Evolutionary conservation across 2,113 vertebrate genomes (phyloP).

Genomic region (Dolichallabes microphthalmus): DNA sequence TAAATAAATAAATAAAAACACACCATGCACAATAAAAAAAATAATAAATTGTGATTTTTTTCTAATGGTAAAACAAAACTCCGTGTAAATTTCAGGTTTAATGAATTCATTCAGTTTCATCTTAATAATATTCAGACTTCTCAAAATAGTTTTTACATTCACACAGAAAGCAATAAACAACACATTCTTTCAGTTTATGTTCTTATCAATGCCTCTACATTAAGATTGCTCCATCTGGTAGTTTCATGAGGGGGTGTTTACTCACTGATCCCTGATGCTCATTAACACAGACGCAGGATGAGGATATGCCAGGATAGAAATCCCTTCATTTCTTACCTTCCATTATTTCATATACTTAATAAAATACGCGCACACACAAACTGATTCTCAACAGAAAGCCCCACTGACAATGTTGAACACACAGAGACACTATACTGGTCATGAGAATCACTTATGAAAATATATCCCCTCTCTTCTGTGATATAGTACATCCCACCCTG

Average conservation of each 20-base stretch:
- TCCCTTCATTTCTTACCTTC: not conserved
- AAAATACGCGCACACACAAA: not conserved
- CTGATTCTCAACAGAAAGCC: constrained; percentile 27
- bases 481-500: constrained; percentile 25
- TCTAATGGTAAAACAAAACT: not conserved
- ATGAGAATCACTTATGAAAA: constrained; percentile 19
- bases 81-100: not conserved
- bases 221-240: constrained; percentile 26
- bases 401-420: not conserved
- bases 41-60: no score
- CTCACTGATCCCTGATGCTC: not conserved
- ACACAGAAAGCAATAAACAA: not conserved
- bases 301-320: not conserved
- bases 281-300: constrained; percentile 21
- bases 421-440: constrained; percentile 4
- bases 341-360: constrained; percentile 15
- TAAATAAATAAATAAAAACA: no score
- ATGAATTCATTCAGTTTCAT: not conserved
- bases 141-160: not conserved
- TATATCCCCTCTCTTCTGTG: not conserved
- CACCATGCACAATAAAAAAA: no score
- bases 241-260: not conserved
- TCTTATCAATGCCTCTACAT: constrained; percentile 14
- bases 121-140: not conserved
- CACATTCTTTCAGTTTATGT: not conserved